Base-by-base conservation (phyloP, 2,797 vertebrate species). In the Prionace glauca region DNA sequence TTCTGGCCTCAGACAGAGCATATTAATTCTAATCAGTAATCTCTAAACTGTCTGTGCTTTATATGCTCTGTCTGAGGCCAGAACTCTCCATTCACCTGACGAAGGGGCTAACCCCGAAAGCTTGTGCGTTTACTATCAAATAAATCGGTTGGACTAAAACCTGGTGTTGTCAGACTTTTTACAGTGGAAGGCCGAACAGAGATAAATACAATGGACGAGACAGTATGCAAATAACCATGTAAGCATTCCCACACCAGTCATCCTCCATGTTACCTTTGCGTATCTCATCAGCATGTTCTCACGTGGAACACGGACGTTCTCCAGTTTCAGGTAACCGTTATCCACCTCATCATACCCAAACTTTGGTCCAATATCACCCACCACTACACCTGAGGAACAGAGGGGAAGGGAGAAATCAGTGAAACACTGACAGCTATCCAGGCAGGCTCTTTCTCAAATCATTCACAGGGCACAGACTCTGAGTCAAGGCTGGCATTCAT, bases 221-320 rank as follows among this genome's bases (percentile, higher is more conserved):
- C 1, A 72, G 50, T 56, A 56, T 81, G 77, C 22, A 5, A 81
- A 36, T 84, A 67, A 65, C 32, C 56, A 62, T 2, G 7, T 91
- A 16, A 84, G 95, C 50, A 56, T 14, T 87, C 0, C 32, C 29
- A 65, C 95, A n/a, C 8, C 50, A 22, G 36, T 10, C 32, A 12
- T 69, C 16, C 12, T 67, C 1, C 84, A 77, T 26, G 0, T 32
- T 96, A 99, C 99, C 99, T 99, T 98, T 56, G 99, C 98, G 0
- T 98, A 98, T 96, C 99, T 99, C 99, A 99, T 99, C 96, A 99
- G 97, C 99, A 99, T 99, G 97, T 99, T 99, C 0, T 99, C 98
- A 36, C 99, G 98, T 87, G 99, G 99, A 95, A 99, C 98, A 87
- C 99, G 98, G 65, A 98, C 98, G 3, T 98, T 98, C 96, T 99